A percentile compares a stretch with the other conserved stretches of the same genome.
These are phyloP conservation scores for Myiagra hebetior DNA, from an alignment of 2,113 vertebrate genomes.

Conservation along the genomic window DNA sequence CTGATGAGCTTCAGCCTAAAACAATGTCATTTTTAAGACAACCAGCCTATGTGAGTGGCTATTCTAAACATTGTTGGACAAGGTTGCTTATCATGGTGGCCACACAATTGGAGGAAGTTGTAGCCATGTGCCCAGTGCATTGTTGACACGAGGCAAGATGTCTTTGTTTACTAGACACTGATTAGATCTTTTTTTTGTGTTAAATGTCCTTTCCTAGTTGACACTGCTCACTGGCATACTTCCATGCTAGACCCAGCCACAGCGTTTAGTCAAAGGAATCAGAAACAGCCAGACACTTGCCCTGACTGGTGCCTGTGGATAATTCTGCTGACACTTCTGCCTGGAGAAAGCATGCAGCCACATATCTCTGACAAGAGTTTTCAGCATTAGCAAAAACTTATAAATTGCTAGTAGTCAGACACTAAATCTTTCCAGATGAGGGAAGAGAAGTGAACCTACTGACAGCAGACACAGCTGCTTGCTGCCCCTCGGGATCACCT, in stretches of 20 bases:
- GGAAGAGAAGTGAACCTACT: background rate
- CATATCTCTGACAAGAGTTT: background rate
- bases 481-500: fast-evolving
- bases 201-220: background rate
- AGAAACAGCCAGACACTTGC: background rate
- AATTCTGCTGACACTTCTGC: background rate
- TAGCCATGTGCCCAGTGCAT: background rate
- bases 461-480: background rate
- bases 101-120: background rate
- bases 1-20: background rate
- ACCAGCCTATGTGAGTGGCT: background rate
- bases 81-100: background rate
- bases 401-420: background rate
- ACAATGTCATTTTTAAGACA: background rate
- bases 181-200: background rate
- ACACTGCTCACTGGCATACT: background rate
- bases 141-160: background rate
- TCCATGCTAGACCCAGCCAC: background rate
- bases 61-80: background rate
- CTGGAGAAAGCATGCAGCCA: background rate
- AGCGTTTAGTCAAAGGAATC: background rate
- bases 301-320: background rate
- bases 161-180: background rate
- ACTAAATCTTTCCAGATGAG: background rate
- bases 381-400: background rate